Base-by-base conservation (phyloP, 2,888 invertebrate species). In the Laspeyria flexula region DNA sequence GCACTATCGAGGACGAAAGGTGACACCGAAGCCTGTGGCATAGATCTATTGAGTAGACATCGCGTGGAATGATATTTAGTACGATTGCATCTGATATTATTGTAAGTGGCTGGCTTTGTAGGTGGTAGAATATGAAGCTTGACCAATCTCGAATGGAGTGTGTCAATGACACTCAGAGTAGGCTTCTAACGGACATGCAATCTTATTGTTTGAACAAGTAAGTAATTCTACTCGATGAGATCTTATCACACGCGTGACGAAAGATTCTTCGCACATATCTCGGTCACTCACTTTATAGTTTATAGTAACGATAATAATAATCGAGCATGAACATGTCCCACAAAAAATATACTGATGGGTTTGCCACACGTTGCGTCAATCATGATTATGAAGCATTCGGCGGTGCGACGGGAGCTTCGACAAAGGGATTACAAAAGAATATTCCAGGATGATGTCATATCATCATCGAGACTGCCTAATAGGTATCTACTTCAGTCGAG, bases 11-110 rank as follows among this genome's bases (percentile, higher is more conserved):
- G 83, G 83, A 81, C 83, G 91, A 82, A 90, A 91, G 81, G 83
- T 79, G 88, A 92, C 87, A 90, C 91, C 86, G 73, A 73, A 77
- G 85, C 78, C 82, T 85, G 86, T 81, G 86, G 84, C 84, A 81
- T 79, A 77, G 75, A 75, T 77, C 69, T 81, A 77, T 78, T 76
- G 74, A 73, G 73, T 75, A 69, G 73, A 73, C 70, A 73, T 70
- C 73, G 64, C 65, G 54, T 65, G 54, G 60, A 65, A 60, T 65
- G 35, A 44, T 48, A 39, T 44, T 51, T 33, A 51, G 48, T 43
- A 38, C 29, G 11, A 29, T 29, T 11, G 13, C 11, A 11, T 31
- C 30, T 31, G 7, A 31, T 25, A 25, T 6, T 25, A 25, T 25
- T 7, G 25, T 25, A 3, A 25, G 7, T 25, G 25, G 25, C 7